Evolutionary conservation across 2,113 vertebrate species (phyloP).

Genomic region (Copsychus sechellarum): DNA sequence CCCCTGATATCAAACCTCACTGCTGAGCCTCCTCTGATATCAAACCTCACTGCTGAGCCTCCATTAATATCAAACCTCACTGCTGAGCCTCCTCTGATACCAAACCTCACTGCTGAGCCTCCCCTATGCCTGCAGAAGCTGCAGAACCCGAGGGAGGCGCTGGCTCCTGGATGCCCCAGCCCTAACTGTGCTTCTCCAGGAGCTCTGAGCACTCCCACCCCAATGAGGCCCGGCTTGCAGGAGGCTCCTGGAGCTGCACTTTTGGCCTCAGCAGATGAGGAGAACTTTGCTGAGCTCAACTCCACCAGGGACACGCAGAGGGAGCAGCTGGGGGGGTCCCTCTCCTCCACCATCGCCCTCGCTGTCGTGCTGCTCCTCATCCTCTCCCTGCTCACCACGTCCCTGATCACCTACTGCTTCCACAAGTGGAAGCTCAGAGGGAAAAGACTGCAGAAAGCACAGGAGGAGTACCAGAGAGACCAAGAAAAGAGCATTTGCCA

Average conservation of each 20-base stretch:
- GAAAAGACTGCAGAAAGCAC: slow-evolving; percentile 73
- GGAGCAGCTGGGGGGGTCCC: slow-evolving; percentile 53
- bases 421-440: slow-evolving; percentile 75
- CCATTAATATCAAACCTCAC: no score
- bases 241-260: slow-evolving; percentile 38
- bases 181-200: not conserved
- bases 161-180: not conserved
- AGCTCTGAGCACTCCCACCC: not conserved
- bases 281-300: slow-evolving; percentile 36
- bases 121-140: not conserved
- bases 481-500: slow-evolving; percentile 65
- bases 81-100: no score
- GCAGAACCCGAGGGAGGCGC: not conserved
- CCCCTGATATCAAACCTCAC: no score
- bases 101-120: no score
- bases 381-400: slow-evolving; percentile 68
- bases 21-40: no score
- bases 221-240: slow-evolving; percentile 68
- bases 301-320: slow-evolving; percentile 41
- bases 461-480: slow-evolving; percentile 77
- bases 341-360: slow-evolving; percentile 74
- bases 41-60: no score
- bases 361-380: slow-evolving; percentile 66
- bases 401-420: slow-evolving; percentile 75
- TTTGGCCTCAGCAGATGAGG: slow-evolving; percentile 8